Conservation (phyloP, 2,113 vertebrate species). For the Aplodontia rufa region DNA sequence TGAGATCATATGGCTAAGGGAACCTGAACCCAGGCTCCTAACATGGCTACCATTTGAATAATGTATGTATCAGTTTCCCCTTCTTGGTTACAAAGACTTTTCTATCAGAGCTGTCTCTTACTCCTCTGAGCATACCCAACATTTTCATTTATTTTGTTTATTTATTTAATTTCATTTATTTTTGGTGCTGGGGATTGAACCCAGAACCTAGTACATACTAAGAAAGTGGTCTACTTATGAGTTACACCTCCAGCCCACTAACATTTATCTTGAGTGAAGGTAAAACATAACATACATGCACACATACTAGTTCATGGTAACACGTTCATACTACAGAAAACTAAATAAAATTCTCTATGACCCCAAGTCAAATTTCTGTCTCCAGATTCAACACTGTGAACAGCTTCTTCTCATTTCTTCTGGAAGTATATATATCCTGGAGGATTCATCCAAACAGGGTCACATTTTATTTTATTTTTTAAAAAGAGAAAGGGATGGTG, state of each 20-base stretch:
- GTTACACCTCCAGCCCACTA: not conserved
- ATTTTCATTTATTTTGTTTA: not conserved
- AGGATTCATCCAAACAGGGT: not conserved
- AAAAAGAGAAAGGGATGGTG: too few relatives aligned
- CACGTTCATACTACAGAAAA: not conserved
- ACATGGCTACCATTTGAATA: not conserved
- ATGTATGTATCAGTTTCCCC: not conserved
- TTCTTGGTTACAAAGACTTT: not conserved
- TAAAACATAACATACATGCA: not conserved
- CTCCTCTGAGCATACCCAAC: not conserved
- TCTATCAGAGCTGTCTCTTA: not conserved
- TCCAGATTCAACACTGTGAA: not conserved
- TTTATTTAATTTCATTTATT: not conserved
- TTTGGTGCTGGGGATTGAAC: not conserved
- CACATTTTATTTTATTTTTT: too few relatives aligned
- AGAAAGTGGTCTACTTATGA: too few relatives aligned
- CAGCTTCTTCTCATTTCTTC: not conserved
- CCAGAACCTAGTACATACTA: not conserved
- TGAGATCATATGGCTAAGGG: not conserved
- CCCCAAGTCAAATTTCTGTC: not conserved
- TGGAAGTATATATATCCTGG: not conserved
- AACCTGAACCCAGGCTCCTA: not conserved
- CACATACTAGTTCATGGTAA: not conserved
- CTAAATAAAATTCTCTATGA: not conserved
- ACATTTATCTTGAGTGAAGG: not conserved